These are phyloP conservation scores for Dicycla oo DNA, from an alignment of 2,888 invertebrate genomes.

Conservation along the genomic window DNA sequence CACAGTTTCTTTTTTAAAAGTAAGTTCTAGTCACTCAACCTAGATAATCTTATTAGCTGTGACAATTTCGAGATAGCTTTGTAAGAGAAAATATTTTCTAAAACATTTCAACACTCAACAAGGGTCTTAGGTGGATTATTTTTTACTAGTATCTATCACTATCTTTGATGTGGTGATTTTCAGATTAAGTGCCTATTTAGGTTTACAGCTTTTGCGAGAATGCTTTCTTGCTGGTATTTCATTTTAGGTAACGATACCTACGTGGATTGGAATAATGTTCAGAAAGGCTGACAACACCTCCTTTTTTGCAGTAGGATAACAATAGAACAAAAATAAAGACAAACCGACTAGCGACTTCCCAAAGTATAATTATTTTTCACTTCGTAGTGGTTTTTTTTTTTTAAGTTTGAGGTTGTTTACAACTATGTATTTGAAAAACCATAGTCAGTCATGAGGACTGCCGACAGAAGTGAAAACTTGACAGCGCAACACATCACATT, in stretches of 20 bases:
- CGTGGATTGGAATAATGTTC: not conserved
- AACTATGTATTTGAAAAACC: too few species aligned
- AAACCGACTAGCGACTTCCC: not conserved
- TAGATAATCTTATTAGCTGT: slow-evolving; percentile 9
- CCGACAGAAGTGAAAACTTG: too few species aligned
- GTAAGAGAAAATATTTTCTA: slow-evolving; percentile 15
- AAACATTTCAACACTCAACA: slow-evolving; percentile 8
- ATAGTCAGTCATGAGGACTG: too few species aligned
- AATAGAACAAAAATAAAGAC: not conserved
- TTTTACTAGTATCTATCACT: too few species aligned
- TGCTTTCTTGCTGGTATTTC: not conserved
- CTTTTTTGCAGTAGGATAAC: not conserved
- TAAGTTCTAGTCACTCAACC: slow-evolving; percentile 9
- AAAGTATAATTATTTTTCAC: too few species aligned
- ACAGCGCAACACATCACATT: too few species aligned
- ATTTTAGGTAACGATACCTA: not conserved
- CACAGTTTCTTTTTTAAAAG: slow-evolving; percentile 29
- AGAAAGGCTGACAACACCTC: not conserved
- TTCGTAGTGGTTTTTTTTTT: too few species aligned
- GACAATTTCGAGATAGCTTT: slow-evolving; percentile 12
- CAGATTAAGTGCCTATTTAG: not conserved
- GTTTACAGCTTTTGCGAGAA: not conserved
- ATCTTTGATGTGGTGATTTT: slow-evolving; percentile 15
- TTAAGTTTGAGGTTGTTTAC: not conserved
- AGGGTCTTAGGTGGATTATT: too few species aligned